Percentiles rank a stretch among this genome's conserved stretches.
These are phyloP conservation scores for Catocala nupta DNA, from an alignment of 2,888 invertebrate species.

Conservation along the genomic window DNA sequence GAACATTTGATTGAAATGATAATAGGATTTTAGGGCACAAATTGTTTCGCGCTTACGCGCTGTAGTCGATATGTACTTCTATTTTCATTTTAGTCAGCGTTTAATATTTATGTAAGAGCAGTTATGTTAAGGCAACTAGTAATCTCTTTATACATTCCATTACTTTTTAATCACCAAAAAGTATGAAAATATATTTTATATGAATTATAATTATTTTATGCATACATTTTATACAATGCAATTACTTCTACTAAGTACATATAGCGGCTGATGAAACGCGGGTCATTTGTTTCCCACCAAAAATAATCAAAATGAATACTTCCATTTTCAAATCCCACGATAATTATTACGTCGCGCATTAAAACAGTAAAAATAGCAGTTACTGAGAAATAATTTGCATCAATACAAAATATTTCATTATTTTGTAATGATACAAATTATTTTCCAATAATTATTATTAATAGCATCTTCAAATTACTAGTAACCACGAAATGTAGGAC, in stretches of 20 bases:
- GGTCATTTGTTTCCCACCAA: constrained; percentile 48
- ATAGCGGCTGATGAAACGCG: constrained; percentile 24
- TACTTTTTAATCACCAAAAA: constrained; percentile 58
- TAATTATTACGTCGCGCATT: constrained; percentile 8
- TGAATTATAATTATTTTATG: constrained; percentile 32
- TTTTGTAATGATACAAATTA: neutral
- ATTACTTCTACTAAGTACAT: constrained; percentile 37
- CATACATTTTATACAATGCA: constrained; percentile 38
- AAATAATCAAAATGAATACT: constrained; percentile 26
- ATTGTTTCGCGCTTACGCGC: constrained; percentile 45
- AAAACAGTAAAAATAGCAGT: constrained; percentile 11
- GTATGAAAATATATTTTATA: constrained; percentile 43
- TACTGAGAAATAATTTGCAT: too few relatives aligned
- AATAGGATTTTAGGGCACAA: constrained; percentile 80
- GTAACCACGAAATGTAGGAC: constrained; percentile 9
- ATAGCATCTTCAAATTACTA: constrained; percentile 6
- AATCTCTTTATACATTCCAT: constrained; percentile 47
- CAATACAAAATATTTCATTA: too few relatives aligned
- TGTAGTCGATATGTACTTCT: constrained; percentile 69
- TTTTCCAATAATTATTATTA: constrained; percentile 10
- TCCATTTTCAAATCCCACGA: constrained; percentile 25
- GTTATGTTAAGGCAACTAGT: constrained; percentile 40
- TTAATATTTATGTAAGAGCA: constrained; percentile 54
- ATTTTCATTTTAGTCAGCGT: constrained; percentile 84
- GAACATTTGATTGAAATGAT: constrained; percentile 76